A percentile compares a stretch with the other conserved stretches of the same genome.
These are phyloP conservation scores for Neuroscelio doddi DNA, from an alignment of 2,888 invertebrate genomes.

Conservation along the genomic window DNA sequence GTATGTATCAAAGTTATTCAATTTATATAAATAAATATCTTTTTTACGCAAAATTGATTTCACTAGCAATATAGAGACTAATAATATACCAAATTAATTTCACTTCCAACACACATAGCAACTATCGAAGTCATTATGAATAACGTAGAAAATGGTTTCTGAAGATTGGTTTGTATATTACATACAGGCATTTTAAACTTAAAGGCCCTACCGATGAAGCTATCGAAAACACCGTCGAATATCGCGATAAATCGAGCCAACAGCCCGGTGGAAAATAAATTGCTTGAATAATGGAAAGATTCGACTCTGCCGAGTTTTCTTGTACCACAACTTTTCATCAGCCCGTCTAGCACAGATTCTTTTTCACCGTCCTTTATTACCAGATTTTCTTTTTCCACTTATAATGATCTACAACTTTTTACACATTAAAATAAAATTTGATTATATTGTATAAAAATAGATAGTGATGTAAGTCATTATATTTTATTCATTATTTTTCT, in stretches of 20 bases:
- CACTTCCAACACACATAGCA: no score
- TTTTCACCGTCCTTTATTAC: conserved; percentile 12
- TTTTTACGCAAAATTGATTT: no score
- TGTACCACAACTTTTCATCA: conserved; percentile 50
- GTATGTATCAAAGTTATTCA: no score
- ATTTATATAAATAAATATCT: no score
- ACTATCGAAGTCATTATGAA: background rate
- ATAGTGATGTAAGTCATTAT: background rate
- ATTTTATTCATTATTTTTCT: background rate
- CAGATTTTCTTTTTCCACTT: conserved; percentile 6
- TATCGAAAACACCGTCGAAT: conserved; percentile 10
- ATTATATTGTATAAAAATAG: background rate
- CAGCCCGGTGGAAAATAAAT: conserved; percentile 55
- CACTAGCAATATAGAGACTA: no score
- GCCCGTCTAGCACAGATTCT: conserved; percentile 32
- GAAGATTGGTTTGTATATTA: conserved; percentile 2
- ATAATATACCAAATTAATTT: no score
- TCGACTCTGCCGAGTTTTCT: conserved; percentile 49
- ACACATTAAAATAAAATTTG: conserved; percentile 1
- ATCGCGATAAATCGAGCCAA: conserved; percentile 25
- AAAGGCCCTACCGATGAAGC: background rate
- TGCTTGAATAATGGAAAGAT: conserved; percentile 59
- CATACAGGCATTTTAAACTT: background rate
- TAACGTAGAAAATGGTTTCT: background rate
- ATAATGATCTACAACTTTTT: conserved; percentile 9